phyloP scores from a whole-genome alignment of 2,113 vertebrate species.

The Prunella himalayana region DNA sequence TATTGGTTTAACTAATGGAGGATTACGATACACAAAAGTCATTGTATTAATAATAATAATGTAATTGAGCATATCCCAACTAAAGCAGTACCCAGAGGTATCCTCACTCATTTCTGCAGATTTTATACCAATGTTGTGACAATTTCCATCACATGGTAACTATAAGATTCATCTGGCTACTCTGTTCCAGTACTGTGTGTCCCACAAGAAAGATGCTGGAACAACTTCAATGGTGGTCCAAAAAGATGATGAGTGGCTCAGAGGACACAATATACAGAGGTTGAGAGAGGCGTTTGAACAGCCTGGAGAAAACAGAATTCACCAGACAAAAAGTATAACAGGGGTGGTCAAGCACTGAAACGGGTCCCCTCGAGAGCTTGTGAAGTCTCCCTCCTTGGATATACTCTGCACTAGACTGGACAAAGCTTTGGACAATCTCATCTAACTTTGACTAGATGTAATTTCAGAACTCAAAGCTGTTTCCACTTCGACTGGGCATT shows the following conservation, averaged over 20 bases:
- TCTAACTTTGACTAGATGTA: not conserved
- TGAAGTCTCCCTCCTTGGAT: not conserved
- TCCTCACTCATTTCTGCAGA: not conserved
- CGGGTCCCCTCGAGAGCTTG: accelerated
- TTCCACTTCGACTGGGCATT: not conserved
- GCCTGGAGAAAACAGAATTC: not conserved
- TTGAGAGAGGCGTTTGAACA: not conserved
- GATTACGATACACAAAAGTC: not conserved
- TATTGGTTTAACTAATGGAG: not conserved
- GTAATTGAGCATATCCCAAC: not conserved
- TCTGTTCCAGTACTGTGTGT: not conserved
- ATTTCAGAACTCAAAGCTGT: not conserved
- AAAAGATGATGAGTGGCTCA: not conserved
- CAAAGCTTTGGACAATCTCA: not conserved
- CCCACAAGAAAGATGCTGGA: not conserved
- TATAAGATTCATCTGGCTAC: not conserved
- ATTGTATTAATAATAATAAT: not conserved
- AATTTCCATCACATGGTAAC: not conserved
- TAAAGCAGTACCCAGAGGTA: not conserved
- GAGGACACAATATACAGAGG: not conserved
- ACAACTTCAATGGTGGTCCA: not conserved
- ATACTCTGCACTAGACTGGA: not conserved
- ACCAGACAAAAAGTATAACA: not conserved
- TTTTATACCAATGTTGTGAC: not conserved
- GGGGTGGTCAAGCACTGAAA: not conserved